Base-by-base conservation (phyloP, 2,113 vertebrate species). In the Eonycteris spelaea region DNA sequence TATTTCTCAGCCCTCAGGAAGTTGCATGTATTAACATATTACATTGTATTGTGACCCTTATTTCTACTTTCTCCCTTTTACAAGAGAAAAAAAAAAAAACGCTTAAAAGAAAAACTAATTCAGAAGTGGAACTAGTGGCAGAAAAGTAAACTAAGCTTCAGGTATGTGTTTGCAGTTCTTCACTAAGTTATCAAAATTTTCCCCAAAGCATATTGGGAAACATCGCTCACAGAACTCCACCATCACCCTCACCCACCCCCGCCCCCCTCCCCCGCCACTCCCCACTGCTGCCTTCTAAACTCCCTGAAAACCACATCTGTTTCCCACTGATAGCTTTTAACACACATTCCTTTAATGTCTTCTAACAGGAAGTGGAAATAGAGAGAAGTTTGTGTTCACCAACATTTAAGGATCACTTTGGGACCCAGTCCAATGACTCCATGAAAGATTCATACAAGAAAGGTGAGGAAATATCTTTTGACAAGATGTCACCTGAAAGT, bases 291-390 rank as follows among this genome's bases (percentile, higher is more conserved):
- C 0, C 0, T 40, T 94, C 63, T 92, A 61, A 73, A 79, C 55
- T 38, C 24, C 19, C 51, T 45, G 59, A 97, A 98, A 74, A 43
- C 6, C 93, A 93, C 75, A 96, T 92, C 92, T 98, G 96, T 97
- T 98, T 97, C 90, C 82, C 80, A 93, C 95, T 83, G 96, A 93
- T 97, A 98, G 95, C 88, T 97, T 98, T 97, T 97, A 98, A 98
- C 87, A 91, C n/a, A 75, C 67, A 92, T 94, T 59, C 74, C 89
- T 95, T 98, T 97, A 90, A 96, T 98, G 86, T 98, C 94, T 98
- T 97, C 95, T 82, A 98, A 98, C 97, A 99, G 99, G 98, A 98
- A 98, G 89, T 79, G 71, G 98, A 98, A 98, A 98, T 79, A 82
- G 98, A 98, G 96, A 97, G 96, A 98, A 98, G 90, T 97, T 98